Percentiles rank a stretch among this genome's conserved stretches.
These are phyloP conservation scores for Synanthedon andrenaeformis DNA, from an alignment of 2,888 invertebrate genomes.

Conservation along the genomic window DNA sequence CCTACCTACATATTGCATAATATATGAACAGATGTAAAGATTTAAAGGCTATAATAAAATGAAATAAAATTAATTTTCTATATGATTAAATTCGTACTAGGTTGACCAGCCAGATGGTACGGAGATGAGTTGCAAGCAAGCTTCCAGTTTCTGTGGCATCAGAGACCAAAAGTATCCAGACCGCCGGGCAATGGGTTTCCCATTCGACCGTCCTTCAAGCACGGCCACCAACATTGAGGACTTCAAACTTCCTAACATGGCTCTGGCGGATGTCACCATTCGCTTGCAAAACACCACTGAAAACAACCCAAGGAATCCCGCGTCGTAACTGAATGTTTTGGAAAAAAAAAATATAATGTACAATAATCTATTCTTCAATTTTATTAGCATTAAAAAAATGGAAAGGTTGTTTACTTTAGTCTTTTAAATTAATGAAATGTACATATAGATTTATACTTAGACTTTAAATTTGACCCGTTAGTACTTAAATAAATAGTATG, in stretches of 20 bases:
- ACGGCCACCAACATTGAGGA: constrained; percentile 71
- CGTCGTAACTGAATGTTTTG: neutral
- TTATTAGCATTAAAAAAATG: neutral
- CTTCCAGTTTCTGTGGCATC: constrained; percentile 84
- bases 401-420: neutral
- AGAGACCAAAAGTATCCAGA: constrained; percentile 84
- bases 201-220: constrained; percentile 77
- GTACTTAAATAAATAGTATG: neutral
- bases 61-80: neutral
- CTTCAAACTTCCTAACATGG: constrained; percentile 81
- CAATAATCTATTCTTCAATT: neutral
- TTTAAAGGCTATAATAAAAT: too few relatives aligned
- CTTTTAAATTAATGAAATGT: neutral
- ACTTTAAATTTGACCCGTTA: neutral
- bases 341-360: too few relatives aligned
- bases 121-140: constrained; percentile 74
- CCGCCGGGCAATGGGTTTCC: constrained; percentile 86
- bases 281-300: constrained; percentile 66
- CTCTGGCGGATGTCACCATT: constrained; percentile 72
- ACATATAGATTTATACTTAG: neutral
- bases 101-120: constrained; percentile 38
- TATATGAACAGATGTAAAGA: too few relatives aligned
- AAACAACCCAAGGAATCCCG: constrained; percentile 46
- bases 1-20: too few relatives aligned
- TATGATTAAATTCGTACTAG: constrained; percentile 20